Evolutionary conservation across 2,797 vertebrate species (phyloP), one percentile per base, ranked within the genome.

Genomic region (Dallia pectoralis): DNA sequence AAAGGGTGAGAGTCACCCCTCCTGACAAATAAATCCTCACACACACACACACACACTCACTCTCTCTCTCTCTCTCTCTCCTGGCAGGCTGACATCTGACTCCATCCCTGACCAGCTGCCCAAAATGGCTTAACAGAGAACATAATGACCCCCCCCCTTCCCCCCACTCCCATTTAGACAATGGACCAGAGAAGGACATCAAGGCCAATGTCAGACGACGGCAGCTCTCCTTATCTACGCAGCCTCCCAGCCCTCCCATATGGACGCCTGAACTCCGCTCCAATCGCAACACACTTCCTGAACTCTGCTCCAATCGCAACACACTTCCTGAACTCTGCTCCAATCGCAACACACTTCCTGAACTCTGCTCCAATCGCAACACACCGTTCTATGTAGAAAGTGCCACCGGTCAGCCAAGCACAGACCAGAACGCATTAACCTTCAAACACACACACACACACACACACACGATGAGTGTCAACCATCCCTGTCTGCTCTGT

Each of bases 1-100:
- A 84, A 90, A 87, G 84, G 87, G 90, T 85, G 87, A 36, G 63
- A 88, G 87, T 84, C 77, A 69, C 75, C 75, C 29, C 72, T 71
- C 48, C 59, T 59, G 71, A 71, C 74, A 79, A 74, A 81, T 76
- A 82, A 81, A 78, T 72, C 75, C 70, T 69, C 77, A 76, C 64
- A 29, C 32, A 36, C 51, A 40, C 64, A 66, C 32, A 66, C 63
- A 27, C 25, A 30, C 61, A 63, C 56, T 14, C 22, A 61, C 22
- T 2, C 56, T 12, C 59, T 12, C 27, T 14, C 53, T 19, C 56
- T 19, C 56, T 19, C 61, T 2, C 61, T 30, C 61, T 30, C 61
- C 29, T 69, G 67, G 48, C 67, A 73, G 47, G 30, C 79, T 74
- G 73, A 71, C 82, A 86, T 84, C 79, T 84, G 81, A 86, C 84